phyloP scores from a whole-genome alignment of 2,797 vertebrate species.

The Chloroceryle inda region DNA sequence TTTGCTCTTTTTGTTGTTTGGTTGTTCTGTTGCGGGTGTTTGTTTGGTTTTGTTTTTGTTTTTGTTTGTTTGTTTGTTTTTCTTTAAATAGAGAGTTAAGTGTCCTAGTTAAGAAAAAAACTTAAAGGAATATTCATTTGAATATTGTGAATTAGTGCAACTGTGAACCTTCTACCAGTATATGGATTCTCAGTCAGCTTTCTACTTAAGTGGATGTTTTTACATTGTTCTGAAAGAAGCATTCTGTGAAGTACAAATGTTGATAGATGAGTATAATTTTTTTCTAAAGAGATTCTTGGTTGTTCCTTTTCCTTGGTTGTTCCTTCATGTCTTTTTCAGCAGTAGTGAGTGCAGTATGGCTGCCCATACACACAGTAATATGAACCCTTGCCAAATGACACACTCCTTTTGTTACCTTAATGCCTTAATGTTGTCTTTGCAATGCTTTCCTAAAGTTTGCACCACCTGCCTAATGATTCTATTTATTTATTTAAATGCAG shows the following conservation, averaged over 20 bases:
- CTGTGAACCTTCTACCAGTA: background rate
- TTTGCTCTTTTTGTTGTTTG: too few relatives aligned
- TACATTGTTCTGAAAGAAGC: background rate
- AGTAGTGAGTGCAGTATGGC: background rate
- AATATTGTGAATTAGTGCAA: background rate
- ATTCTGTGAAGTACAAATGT: background rate
- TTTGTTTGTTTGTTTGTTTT: background rate
- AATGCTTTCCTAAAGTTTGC: background rate
- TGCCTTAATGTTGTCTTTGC: background rate
- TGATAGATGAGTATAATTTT: background rate
- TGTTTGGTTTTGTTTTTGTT: background rate
- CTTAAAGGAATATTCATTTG: background rate
- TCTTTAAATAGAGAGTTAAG: background rate
- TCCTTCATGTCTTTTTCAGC: background rate
- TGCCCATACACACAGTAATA: background rate
- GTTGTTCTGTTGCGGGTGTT: too few relatives aligned
- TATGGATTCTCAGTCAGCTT: background rate
- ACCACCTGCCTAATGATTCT: background rate
- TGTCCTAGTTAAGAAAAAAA: background rate
- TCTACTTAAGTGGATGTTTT: background rate
- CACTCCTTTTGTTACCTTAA: background rate
- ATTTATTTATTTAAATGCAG: slow-evolving; percentile 70
- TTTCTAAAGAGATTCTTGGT: background rate
- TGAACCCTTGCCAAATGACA: background rate
- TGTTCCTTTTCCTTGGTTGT: background rate